These are phyloP conservation scores for Geopemphigus sp. DNA, from an alignment of 1,140 invertebrate species.

Conservation along the genomic window DNA sequence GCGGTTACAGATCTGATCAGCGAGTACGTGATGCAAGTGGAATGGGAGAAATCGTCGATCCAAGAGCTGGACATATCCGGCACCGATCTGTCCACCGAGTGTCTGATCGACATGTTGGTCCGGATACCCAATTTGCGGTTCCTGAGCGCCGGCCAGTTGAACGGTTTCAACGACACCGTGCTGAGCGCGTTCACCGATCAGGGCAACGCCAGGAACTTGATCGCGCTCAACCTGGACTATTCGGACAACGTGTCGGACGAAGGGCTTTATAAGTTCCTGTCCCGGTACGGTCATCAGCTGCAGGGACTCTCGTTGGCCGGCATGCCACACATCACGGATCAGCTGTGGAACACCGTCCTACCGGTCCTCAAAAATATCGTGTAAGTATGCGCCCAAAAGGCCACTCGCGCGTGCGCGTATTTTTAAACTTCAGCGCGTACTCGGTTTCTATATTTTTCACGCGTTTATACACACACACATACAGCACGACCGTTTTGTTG, in stretches of 20 bases:
- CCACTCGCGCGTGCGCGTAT: too few species aligned
- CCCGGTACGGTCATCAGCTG: constrained; percentile 82
- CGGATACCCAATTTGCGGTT: constrained; percentile 84
- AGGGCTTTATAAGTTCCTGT: constrained; percentile 85
- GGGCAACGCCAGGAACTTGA: constrained; percentile 80
- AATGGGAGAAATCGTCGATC: constrained; percentile 95
- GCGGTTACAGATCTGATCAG: constrained; percentile 77
- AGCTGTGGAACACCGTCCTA: constrained; percentile 90
- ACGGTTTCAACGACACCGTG: constrained; percentile 94
- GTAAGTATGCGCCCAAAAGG: too few species aligned
- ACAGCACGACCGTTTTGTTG: too few species aligned
- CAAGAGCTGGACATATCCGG: constrained; percentile 96
- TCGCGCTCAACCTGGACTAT: constrained; percentile 88
- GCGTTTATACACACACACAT: too few species aligned
- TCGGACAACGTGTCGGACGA: constrained; percentile 95
- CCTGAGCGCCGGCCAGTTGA: constrained; percentile 91
- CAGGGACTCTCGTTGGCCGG: constrained; percentile 85
- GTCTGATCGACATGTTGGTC: constrained; percentile 87
- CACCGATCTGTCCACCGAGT: constrained; percentile 91
- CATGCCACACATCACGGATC: constrained; percentile 97
- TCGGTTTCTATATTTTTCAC: too few species aligned
- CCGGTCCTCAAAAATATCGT: constrained; percentile 86
- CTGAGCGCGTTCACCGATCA: constrained; percentile 84
- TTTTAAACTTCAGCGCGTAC: too few species aligned
- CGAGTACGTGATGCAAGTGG: constrained; percentile 88